Evolutionary conservation across 2,797 vertebrate genomes (phyloP).

Genomic region (Linurgus olivaceus): DNA sequence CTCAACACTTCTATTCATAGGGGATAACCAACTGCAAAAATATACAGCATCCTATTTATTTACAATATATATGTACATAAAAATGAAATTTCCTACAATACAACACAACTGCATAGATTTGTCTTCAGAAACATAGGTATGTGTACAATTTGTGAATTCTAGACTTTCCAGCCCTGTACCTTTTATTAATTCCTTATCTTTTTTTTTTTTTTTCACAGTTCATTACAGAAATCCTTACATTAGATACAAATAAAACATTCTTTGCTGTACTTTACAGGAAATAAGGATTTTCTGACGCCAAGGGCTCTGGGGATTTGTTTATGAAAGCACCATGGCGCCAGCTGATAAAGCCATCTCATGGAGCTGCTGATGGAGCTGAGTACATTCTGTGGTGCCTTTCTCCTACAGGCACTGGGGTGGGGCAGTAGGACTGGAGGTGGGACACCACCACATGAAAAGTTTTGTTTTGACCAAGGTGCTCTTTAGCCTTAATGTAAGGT

Average conservation of each 20-base stretch:
- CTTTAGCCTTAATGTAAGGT: conserved; percentile 67
- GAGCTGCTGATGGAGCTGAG: conserved; percentile 25
- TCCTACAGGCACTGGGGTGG: conserved; percentile 31
- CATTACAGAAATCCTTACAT: conserved; percentile 60
- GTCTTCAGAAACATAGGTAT: conserved; percentile 67
- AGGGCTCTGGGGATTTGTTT: not conserved
- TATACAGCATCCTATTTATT: conserved; percentile 84
- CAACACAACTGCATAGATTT: conserved; percentile 79
- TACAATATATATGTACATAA: conserved; percentile 77
- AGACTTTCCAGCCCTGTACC: conserved; percentile 47
- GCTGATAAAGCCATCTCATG: conserved; percentile 2
- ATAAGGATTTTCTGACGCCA: conserved; percentile 33
- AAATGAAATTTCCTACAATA: conserved; percentile 73
- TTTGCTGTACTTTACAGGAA: conserved; percentile 38
- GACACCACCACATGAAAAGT: not conserved
- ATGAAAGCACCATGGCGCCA: not conserved
- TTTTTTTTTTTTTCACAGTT: conserved; percentile 49
- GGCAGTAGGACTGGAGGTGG: conserved; percentile 27
- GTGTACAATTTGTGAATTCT: conserved; percentile 42
- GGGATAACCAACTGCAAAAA: conserved; percentile 80
- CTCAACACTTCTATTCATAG: conserved; percentile 68
- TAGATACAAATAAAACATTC: conserved; percentile 59
- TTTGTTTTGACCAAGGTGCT: conserved; percentile 46
- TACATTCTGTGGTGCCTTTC: conserved; percentile 47
- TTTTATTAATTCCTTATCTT: conserved; percentile 39